phyloP scores from a whole-genome alignment of 2,113 vertebrate genomes.

The Motacilla alba region DNA sequence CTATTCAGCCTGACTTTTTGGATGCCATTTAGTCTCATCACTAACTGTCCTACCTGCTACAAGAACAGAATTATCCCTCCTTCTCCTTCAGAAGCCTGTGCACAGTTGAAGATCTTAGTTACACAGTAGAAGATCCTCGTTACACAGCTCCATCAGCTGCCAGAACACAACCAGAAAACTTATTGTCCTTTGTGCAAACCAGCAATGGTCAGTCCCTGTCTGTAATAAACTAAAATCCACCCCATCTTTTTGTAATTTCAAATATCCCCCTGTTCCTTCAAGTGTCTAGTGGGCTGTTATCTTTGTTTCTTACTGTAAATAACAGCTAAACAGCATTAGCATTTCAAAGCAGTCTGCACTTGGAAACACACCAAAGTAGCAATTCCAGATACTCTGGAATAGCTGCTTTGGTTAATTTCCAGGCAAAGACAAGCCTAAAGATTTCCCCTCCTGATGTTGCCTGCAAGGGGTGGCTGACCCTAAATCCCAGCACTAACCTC shows the following conservation, averaged over 20 bases:
- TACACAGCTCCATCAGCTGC: not conserved
- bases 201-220: not conserved
- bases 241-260: not conserved
- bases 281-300: not conserved
- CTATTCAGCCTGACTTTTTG: not conserved
- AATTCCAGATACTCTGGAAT: not conserved
- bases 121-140: fast-evolving
- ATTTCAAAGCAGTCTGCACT: conserved; percentile 42
- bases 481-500: not conserved
- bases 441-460: conserved; percentile 21
- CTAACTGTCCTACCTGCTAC: not conserved
- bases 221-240: not conserved
- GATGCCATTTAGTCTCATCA: not conserved
- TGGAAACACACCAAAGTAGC: conserved; percentile 28
- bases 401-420: conserved; percentile 26
- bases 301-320: conserved; percentile 9
- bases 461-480: not conserved
- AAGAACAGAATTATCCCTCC: not conserved
- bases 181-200: not conserved
- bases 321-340: not conserved
- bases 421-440: not conserved
- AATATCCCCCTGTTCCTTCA: not conserved
- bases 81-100: not conserved
- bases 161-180: not conserved
- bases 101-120: not conserved